Evolutionary conservation across 2,888 invertebrate genomes (phyloP), one percentile per base, ranked within the genome.

Genomic region (Eupithecia vulgata): DNA sequence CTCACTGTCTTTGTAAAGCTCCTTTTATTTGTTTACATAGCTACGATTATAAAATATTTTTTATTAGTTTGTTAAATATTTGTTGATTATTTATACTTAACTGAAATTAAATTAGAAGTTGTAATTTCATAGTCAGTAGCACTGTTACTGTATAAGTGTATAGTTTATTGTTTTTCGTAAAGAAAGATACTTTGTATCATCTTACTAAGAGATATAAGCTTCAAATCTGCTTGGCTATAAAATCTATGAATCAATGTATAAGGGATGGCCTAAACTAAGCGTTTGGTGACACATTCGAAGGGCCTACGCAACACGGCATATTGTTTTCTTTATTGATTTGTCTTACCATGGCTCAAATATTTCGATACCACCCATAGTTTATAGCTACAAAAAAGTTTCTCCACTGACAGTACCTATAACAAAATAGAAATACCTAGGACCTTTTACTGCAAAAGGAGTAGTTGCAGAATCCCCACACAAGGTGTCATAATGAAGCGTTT

Each of bases 191-290:
- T 74, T 74, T 62, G 42, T 74, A 64, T 74, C 45, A 73, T 68
- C 59, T 73, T 68, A 65, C 65, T 72, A 70, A 75, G 65, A 65
- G 68, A 73, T 3, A 65, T 78, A 72, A 74, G 76, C 76, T 76
- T 74, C 73, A 73, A 68, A 73, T 76, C 72, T 78, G 76, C 77
- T 78, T 78, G 72, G 70, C 76, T 78, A 74, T 76, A 74, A 73
- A 73, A 42, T 75, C 67, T 75, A 72, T 75, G 67, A 76, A 66
- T 76, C 62, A 70, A 76, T 74, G 73, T 79, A 57, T 57, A 77
- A 74, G 75, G 72, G 81, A 81, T 80, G 88, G 88, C 89, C 88
- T 88, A 88, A 76, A 82, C 70, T 77, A 79, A 78, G 81, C 82
- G 77, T 75, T 78, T 82, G 81, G 81, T 52, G 48, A 82, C 81